Base-by-base conservation (phyloP, 2,888 invertebrate species). In the Laspeyria flexula region DNA sequence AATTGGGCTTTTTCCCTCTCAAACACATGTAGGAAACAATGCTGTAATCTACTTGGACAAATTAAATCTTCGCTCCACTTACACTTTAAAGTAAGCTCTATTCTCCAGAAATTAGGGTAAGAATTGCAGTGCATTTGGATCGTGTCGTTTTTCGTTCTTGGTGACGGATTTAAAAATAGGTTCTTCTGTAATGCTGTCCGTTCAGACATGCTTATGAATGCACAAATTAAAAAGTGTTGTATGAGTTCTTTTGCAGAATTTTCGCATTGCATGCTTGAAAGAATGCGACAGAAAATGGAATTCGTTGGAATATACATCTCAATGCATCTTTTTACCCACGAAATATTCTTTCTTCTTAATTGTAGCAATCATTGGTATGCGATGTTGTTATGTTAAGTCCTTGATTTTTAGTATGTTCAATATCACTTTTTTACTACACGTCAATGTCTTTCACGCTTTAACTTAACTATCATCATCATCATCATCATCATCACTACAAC, bases 11-110 rank as follows among this genome's bases (percentile, higher is more conserved):
- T 83, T 82, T 76, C 61, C 61, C 60, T 64, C 56, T 60, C 65
- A 59, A 64, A 63, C 68, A 74, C 77, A 77, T 77, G 79, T 77
- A 71, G 70, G 72, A 64, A 76, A 85, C 82, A 86, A 83, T 78
- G 74, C 64, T 56, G 72, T 79, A 78, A 82, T 82, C 74, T 71
- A 68, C 73, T 73, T 67, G 72, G 67, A 73, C 75, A 80, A 85
- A 85, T 83, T 81, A 78, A 83, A 80, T 79, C 74, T 73, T 48
- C 31, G 55, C 42, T 47, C 60, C 43, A 23, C 66, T 56, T 10
- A 9, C 38, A 33, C 47, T 53, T 9, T 12, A 55, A 23, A 51
- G 37, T 31, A 15, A 23, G 45, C 56, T 3, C 1, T 57, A 38
- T 16, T 1, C 0, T 1, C 0, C 11, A 0, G 0, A 0, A 0